A percentile compares a stretch with the other conserved stretches of the same genome.
Conservation (phyloP, 2,113 vertebrate genomes). For the Megaceryle maxima region DNA sequence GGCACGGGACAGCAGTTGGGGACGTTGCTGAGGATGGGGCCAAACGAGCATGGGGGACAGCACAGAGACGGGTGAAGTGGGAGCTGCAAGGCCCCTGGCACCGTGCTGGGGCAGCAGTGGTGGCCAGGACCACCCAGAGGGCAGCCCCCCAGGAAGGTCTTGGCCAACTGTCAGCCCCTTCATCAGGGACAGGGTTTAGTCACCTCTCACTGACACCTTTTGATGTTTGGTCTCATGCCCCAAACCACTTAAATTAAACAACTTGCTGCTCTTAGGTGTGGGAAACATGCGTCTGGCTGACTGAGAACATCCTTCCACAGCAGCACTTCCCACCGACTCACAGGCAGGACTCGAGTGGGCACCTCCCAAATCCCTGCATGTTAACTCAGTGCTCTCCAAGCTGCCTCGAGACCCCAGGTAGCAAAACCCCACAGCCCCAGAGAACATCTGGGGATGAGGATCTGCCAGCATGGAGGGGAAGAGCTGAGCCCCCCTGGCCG, state of each 20-base stretch:
- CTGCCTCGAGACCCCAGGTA: accelerated
- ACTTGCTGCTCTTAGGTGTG: neutral
- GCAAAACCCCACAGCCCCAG: neutral
- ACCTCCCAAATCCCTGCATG: neutral
- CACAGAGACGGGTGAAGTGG: accelerated
- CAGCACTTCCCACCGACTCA: accelerated
- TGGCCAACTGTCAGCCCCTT: neutral
- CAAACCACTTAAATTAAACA: neutral
- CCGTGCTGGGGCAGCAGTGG: accelerated
- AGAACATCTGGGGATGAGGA: neutral
- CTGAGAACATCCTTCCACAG: accelerated
- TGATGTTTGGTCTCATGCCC: neutral
- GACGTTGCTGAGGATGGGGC: neutral
- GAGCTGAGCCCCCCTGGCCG: neutral
- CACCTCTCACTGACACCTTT: neutral
- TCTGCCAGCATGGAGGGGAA: accelerated
- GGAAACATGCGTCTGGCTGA: neutral
- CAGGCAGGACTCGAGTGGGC: neutral
- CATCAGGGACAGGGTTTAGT: neutral
- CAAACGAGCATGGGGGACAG: neutral
- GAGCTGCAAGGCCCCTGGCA: neutral
- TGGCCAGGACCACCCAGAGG: neutral
- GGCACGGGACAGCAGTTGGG: accelerated
- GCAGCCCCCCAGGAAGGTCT: neutral
- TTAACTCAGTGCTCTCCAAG: neutral